phyloP scores from a whole-genome alignment of 2,113 vertebrate species.

The Ornithorhynchus anatinus region DNA sequence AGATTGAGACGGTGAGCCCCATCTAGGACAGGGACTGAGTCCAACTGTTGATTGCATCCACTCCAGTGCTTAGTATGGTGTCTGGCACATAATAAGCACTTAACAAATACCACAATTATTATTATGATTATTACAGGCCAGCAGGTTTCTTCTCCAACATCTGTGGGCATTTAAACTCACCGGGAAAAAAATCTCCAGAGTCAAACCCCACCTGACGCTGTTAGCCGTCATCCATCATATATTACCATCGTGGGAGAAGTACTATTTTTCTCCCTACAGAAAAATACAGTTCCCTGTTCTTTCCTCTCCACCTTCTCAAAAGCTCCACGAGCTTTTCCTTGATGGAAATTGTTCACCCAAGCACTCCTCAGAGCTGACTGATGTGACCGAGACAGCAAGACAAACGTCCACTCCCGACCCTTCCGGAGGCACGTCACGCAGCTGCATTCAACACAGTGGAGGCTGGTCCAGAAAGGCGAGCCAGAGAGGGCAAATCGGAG shows the following conservation, averaged over 20 bases:
- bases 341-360: slow-evolving; percentile 45
- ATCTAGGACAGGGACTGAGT: no score
- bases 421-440: slow-evolving; percentile 19
- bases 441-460: slow-evolving; percentile 15
- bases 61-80: no score
- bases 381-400: slow-evolving; percentile 25
- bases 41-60: no score
- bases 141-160: slow-evolving; percentile 55
- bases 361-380: slow-evolving; percentile 39
- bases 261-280: slow-evolving; percentile 23
- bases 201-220: slow-evolving; percentile 54
- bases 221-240: slow-evolving; percentile 64
- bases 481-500: not conserved
- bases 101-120: no score
- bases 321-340: slow-evolving; percentile 39
- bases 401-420: slow-evolving; percentile 42
- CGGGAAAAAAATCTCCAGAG: slow-evolving; percentile 54
- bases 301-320: not conserved
- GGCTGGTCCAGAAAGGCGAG: slow-evolving; percentile 1
- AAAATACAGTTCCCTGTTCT: no score
- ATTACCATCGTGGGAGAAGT: slow-evolving; percentile 40
- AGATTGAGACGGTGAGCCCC: no score
- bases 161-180: slow-evolving; percentile 57
- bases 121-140: slow-evolving; percentile 56
- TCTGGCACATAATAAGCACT: no score